Conservation (phyloP, 1,140 invertebrate species). For the Bombus superbus region DNA sequence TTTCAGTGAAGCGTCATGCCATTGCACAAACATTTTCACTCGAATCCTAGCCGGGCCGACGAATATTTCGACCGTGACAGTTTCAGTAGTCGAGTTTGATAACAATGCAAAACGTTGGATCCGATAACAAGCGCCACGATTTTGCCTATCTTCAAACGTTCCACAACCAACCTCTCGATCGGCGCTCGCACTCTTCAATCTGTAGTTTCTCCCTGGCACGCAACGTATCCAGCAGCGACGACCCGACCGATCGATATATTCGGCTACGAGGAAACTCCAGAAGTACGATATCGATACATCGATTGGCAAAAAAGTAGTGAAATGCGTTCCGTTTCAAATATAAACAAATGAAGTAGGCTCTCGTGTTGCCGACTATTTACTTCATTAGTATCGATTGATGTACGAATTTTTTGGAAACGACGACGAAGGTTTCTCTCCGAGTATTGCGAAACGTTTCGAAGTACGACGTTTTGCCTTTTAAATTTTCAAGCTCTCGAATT, state of each 20-base stretch:
- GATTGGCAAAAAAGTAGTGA: constrained; percentile 15
- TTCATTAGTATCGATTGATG: neutral
- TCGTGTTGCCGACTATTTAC: neutral
- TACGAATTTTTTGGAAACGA: neutral
- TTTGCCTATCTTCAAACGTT: constrained; percentile 61
- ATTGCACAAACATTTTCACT: neutral
- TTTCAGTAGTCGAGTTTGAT: constrained; percentile 40
- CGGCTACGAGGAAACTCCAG: neutral
- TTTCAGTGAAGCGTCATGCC: no score
- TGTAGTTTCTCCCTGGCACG: constrained; percentile 56
- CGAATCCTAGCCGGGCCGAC: constrained; percentile 3
- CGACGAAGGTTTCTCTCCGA: neutral
- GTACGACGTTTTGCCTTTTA: neutral
- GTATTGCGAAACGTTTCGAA: neutral
- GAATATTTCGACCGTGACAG: constrained; percentile 52
- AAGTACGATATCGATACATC: constrained; percentile 41
- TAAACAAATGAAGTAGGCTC: constrained; percentile 23
- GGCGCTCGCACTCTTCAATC: constrained; percentile 60
- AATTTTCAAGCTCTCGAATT: neutral
- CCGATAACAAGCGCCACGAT: constrained; percentile 48
- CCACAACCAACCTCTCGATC: constrained; percentile 17
- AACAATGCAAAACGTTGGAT: constrained; percentile 50
- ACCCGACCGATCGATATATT: constrained; percentile 25
- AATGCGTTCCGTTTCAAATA: neutral
- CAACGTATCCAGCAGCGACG: constrained; percentile 7